Evolutionary conservation across 2,113 vertebrate species (phyloP), one percentile per base, ranked within the genome.

Genomic region (Hippolais icterina): DNA sequence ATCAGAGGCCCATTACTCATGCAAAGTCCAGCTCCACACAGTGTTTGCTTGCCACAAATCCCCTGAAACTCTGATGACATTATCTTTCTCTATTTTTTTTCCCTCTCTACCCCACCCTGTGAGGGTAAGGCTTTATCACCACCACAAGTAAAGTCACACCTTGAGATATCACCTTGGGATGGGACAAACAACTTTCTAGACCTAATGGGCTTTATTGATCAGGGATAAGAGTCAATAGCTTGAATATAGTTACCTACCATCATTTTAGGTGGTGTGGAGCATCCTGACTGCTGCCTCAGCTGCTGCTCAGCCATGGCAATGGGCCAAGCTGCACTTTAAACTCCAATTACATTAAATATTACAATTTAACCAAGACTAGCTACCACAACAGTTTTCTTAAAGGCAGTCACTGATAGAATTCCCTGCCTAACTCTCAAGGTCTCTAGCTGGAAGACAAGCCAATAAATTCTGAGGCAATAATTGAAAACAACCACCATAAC

Each of bases 401-500:
- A 79, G 37, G 22, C 28, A 70, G 7, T 42, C 21, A 8, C 37
- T 64, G 64, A 54, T 8, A 82, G 64, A 89, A 83, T 74, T 77
- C 57, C 20, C 56, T 76, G 29, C 21, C 57, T 66, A 46, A 76
- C 29, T 90, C n/a, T 88, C 79, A 95, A 92, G 75, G 87, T 83
- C 47, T 31, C 35, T 47, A 77, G 11, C 14, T 41, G 60, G 35
- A 60, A 75, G 87, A 74, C 10, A 66, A 90, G 76, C 47, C 88
- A 88, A 88, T 94, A 94, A 92, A 95, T 88, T 83, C 75, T 46
- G 41, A 93, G n/a, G 50, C 11, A 87, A 72, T 96, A 87, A 94
- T 69, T 95, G 93, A 83, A 93, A 96, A 88, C 64, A 80, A 42
- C 47, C 69, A 94, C 71, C 71, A 85, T 83, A 90, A 71, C 90